A percentile compares a stretch with the other conserved stretches of the same genome.
Conservation (phyloP, 2,797 vertebrate genomes). For the Sebastes minor region DNA sequence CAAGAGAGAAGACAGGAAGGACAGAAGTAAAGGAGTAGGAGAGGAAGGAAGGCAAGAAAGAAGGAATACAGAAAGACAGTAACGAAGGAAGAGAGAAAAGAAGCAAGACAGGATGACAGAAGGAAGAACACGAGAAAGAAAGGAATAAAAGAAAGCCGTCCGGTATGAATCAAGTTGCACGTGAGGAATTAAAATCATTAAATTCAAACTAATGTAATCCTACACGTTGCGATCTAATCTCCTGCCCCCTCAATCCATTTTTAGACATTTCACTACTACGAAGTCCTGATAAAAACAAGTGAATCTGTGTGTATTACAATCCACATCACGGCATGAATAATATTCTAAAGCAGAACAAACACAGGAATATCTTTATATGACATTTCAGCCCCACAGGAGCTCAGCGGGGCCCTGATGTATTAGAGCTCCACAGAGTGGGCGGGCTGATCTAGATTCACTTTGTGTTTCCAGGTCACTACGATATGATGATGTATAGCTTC, state of each 20-base stretch:
- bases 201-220: slow-evolving; percentile 28
- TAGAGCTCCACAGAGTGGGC: slow-evolving; percentile 37
- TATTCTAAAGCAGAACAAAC: slow-evolving; percentile 35
- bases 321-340: background rate
- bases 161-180: background rate
- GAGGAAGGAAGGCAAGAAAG: background rate
- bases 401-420: slow-evolving; percentile 9
- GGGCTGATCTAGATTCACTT: slow-evolving; percentile 58
- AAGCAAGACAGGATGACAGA: background rate
- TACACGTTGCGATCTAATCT: slow-evolving; percentile 28
- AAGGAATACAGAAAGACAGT: background rate
- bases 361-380: slow-evolving; percentile 35
- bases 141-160: background rate
- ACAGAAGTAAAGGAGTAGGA: background rate
- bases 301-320: background rate
- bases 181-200: slow-evolving; percentile 4
- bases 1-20: background rate
- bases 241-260: slow-evolving; percentile 37
- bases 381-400: slow-evolving; percentile 37
- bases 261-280: slow-evolving; percentile 26
- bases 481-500: background rate
- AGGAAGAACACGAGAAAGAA: background rate
- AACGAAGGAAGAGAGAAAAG: background rate
- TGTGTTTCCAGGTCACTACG: slow-evolving; percentile 63
- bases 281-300: slow-evolving; percentile 1